Conservation (phyloP, 1,140 invertebrate genomes). For the Artemia franciscana region DNA sequence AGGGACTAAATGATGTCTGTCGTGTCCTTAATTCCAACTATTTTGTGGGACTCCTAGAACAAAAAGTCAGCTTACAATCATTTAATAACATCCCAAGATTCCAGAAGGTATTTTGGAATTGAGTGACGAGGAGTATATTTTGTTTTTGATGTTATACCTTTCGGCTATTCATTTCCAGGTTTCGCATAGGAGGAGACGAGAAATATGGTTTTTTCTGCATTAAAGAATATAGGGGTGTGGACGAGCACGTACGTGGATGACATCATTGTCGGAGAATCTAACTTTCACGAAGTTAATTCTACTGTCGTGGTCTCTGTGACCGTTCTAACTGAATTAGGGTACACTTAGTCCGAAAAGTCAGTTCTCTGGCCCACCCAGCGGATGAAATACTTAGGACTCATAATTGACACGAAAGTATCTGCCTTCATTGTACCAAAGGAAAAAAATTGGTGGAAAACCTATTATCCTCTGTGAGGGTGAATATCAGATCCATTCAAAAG, state of each 20-base stretch:
- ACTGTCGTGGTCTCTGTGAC: neutral
- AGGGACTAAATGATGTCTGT: neutral
- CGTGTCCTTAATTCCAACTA: neutral
- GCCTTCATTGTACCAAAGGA: neutral
- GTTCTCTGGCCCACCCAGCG: neutral
- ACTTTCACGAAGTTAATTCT: neutral
- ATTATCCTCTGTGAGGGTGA: neutral
- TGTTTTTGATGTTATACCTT: neutral
- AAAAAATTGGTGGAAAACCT: neutral
- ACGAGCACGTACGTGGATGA: neutral
- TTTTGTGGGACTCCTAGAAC: neutral
- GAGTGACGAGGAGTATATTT: neutral
- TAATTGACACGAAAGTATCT: neutral
- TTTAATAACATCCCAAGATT: neutral
- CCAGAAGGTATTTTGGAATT: neutral
- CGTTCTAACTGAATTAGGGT: neutral
- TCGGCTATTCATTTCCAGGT: neutral
- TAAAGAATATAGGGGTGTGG: neutral
- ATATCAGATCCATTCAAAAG: neutral
- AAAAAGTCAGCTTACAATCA: neutral
- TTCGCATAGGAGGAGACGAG: neutral
- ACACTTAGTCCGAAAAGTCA: neutral
- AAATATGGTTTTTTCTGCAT: neutral
- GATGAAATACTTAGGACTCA: neutral
- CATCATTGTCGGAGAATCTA: neutral